Conservation (phyloP, 2,888 invertebrate genomes). For the Actias luna region DNA sequence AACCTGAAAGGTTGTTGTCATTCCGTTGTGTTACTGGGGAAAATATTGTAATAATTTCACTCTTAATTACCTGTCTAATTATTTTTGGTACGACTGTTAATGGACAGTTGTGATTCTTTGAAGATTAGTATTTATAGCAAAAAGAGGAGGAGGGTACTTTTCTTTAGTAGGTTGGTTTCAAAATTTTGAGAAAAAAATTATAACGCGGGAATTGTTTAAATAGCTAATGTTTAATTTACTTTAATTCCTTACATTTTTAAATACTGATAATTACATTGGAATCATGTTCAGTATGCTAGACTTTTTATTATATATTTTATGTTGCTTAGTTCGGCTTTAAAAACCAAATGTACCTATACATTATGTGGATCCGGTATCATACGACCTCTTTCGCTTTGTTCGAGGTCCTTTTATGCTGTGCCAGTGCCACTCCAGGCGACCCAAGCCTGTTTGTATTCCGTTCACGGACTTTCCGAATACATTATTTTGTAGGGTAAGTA, state of each 20-base stretch:
- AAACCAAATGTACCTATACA: constrained; percentile 28
- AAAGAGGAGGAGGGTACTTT: background rate
- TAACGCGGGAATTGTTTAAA: background rate
- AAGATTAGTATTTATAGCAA: background rate
- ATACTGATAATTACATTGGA: background rate
- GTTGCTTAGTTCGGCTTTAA: background rate
- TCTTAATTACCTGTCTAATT: constrained; percentile 7
- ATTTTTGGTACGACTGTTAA: background rate
- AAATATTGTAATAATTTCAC: constrained; percentile 36
- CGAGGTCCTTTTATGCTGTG: constrained; percentile 58
- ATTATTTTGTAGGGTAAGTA: constrained; percentile 68
- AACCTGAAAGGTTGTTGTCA: constrained; percentile 55
- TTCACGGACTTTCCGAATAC: constrained; percentile 76
- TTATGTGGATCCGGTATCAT: constrained; percentile 32
- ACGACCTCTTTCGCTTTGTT: constrained; percentile 60
- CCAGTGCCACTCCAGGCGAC: constrained; percentile 57
- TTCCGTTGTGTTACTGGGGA: constrained; percentile 47
- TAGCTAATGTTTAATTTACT: background rate
- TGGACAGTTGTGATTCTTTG: background rate
- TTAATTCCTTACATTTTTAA: background rate
- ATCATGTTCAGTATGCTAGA: background rate
- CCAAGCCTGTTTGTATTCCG: constrained; percentile 71
- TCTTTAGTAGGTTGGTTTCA: too few species aligned
- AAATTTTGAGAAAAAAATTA: background rate
- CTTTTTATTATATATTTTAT: background rate